These are phyloP conservation scores for Rhodophaea formosa DNA, from an alignment of 2,888 invertebrate genomes.

Conservation along the genomic window DNA sequence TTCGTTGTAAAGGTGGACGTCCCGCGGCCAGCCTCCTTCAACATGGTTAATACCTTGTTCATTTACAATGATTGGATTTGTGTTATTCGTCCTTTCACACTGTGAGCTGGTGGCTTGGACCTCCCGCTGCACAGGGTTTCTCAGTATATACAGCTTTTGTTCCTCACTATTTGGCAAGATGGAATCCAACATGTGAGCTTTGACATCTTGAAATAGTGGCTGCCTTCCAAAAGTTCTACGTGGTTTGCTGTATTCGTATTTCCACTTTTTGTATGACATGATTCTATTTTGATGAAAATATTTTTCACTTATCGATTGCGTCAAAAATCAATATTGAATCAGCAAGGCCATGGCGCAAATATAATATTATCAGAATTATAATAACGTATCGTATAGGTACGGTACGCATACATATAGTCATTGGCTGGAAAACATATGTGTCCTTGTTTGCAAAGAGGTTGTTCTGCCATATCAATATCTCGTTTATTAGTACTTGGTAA, in stretches of 20 bases:
- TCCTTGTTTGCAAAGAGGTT: slow-evolving; percentile 50
- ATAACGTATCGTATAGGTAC: slow-evolving; percentile 30
- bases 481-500: not conserved
- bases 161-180: slow-evolving; percentile 59
- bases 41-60: slow-evolving; percentile 85
- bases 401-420: too few species aligned
- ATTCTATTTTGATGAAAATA: slow-evolving; percentile 30
- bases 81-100: slow-evolving; percentile 82
- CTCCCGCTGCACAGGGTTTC: slow-evolving; percentile 75
- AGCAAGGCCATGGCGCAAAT: slow-evolving; percentile 51
- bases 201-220: slow-evolving; percentile 66
- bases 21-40: slow-evolving; percentile 93
- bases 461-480: slow-evolving; percentile 22
- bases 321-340: slow-evolving; percentile 50
- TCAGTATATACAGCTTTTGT: slow-evolving; percentile 67
- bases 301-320: slow-evolving; percentile 25
- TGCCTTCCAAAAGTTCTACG: slow-evolving; percentile 75
- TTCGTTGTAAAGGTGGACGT: slow-evolving; percentile 83
- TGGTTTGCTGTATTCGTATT: slow-evolving; percentile 71
- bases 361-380: slow-evolving; percentile 45
- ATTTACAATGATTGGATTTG: slow-evolving; percentile 78
- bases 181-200: slow-evolving; percentile 65
- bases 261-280: slow-evolving; percentile 52
- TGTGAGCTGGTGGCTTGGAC: slow-evolving; percentile 71
- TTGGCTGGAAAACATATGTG: slow-evolving; percentile 58